Percentiles rank a stretch among this genome's conserved stretches.
These are phyloP conservation scores for Proteles cristata DNA, from an alignment of 2,113 vertebrate genomes.

Conservation along the genomic window DNA sequence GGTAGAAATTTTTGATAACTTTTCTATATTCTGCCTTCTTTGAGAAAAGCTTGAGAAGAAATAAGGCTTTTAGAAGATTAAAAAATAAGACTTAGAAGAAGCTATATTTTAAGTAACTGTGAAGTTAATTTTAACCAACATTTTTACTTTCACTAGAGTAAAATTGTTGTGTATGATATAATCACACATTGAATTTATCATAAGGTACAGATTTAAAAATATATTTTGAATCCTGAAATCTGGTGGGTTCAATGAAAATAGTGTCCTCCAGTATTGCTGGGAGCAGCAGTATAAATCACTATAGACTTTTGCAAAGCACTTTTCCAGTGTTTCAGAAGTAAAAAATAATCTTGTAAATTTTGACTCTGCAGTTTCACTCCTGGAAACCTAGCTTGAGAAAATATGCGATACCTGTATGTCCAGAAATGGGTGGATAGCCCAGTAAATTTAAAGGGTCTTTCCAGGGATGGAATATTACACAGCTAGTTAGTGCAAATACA, in stretches of 20 bases:
- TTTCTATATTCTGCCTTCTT: constrained; percentile 10
- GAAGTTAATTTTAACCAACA: neutral
- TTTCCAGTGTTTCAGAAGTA: constrained; percentile 22
- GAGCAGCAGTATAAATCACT: neutral
- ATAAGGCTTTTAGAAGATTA: neutral
- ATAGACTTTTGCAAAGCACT: constrained; percentile 26
- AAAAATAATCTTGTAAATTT: neutral
- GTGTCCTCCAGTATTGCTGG: neutral
- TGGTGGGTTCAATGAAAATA: neutral
- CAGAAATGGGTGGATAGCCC: constrained; percentile 11
- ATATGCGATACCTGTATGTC: neutral
- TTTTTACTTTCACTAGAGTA: neutral
- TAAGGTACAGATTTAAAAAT: neutral
- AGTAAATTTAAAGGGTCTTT: neutral
- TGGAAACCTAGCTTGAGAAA: constrained; percentile 55
- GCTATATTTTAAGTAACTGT: constrained; percentile 42
- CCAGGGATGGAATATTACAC: neutral
- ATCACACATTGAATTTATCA: constrained; percentile 31
- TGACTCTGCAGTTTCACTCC: neutral
- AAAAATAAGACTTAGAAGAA: neutral
- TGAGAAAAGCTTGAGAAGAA: neutral
- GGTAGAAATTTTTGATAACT: constrained; percentile 84
- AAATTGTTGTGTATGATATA: constrained; percentile 4
- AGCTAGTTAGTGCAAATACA: neutral
- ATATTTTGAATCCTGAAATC: constrained; percentile 25